These are phyloP conservation scores for Passerculus sandwichensis DNA, from an alignment of 2,797 vertebrate species.

Conservation along the genomic window DNA sequence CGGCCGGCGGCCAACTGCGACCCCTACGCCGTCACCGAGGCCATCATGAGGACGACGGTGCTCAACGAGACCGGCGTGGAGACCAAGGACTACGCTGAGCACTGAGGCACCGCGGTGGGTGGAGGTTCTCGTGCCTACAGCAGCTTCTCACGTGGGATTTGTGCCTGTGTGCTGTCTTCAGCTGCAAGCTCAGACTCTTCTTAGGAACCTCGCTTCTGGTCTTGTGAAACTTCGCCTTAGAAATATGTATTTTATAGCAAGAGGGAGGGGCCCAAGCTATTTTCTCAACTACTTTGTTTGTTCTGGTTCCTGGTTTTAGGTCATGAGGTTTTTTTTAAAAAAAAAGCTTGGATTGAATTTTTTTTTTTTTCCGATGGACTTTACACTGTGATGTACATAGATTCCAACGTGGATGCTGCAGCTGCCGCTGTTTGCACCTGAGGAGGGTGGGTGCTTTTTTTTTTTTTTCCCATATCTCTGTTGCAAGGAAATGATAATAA, in stretches of 20 bases:
- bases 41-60: slow-evolving; percentile 81
- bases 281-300: slow-evolving; percentile 11
- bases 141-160: background rate
- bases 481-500: slow-evolving; percentile 47
- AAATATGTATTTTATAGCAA: slow-evolving; percentile 23
- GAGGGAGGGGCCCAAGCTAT: background rate
- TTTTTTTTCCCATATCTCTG: background rate
- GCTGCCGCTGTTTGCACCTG: slow-evolving; percentile 14
- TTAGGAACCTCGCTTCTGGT: slow-evolving; percentile 39
- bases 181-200: slow-evolving; percentile 35
- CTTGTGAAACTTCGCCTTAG: slow-evolving; percentile 12
- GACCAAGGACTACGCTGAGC: slow-evolving; percentile 56
- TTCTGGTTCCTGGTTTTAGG: slow-evolving; percentile 9
- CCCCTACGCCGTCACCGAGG: slow-evolving; percentile 82
- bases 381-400: slow-evolving; percentile 41
- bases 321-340: background rate
- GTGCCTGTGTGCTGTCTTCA: background rate
- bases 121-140: background rate
- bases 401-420: background rate
- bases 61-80: slow-evolving; percentile 68
- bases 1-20: slow-evolving; percentile 89
- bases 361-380: background rate
- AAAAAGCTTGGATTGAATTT: background rate
- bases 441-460: background rate
- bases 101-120: slow-evolving; percentile 32